Percentiles rank a stretch among this genome's conserved stretches.
These are phyloP conservation scores for Brachionus paranguensis DNA, from an alignment of 1,140 invertebrate species.

Conservation along the genomic window DNA sequence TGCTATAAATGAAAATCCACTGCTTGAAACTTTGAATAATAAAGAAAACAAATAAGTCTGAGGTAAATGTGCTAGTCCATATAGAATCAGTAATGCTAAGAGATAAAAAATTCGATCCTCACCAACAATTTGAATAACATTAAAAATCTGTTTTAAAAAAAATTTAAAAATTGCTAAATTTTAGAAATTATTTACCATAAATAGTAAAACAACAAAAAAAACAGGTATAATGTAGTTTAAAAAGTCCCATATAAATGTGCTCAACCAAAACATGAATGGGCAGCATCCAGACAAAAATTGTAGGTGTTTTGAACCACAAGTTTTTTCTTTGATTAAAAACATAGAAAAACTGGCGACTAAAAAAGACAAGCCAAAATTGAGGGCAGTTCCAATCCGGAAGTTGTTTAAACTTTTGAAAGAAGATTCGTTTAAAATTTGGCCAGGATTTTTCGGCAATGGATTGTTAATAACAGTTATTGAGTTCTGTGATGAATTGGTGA, in stretches of 20 bases:
- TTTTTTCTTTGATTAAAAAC: slow-evolving; percentile 38
- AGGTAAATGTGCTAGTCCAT: slow-evolving; percentile 49
- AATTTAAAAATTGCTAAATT: neutral
- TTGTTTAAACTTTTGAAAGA: neutral
- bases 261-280: slow-evolving; percentile 65
- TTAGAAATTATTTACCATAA: neutral
- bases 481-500: neutral
- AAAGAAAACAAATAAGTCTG: slow-evolving; percentile 51
- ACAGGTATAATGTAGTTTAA: slow-evolving; percentile 50
- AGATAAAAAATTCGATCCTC: slow-evolving; percentile 21
- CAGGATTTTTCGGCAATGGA: slow-evolving; percentile 14
- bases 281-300: slow-evolving; percentile 57
- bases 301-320: slow-evolving; percentile 25
- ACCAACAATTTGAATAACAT: neutral
- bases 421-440: neutral
- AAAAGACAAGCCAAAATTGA: slow-evolving; percentile 23
- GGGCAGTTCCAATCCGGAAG: neutral
- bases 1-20: slow-evolving; percentile 49
- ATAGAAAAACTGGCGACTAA: slow-evolving; percentile 12
- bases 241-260: slow-evolving; percentile 67
- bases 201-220: slow-evolving; percentile 44
- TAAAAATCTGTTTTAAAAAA: neutral
- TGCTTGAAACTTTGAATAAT: slow-evolving; percentile 47
- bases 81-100: slow-evolving; percentile 49
- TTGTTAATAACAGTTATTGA: slow-evolving; percentile 13